These are phyloP conservation scores for Gallinago jamesoni DNA, from an alignment of 2,113 vertebrate species.

Conservation along the genomic window DNA sequence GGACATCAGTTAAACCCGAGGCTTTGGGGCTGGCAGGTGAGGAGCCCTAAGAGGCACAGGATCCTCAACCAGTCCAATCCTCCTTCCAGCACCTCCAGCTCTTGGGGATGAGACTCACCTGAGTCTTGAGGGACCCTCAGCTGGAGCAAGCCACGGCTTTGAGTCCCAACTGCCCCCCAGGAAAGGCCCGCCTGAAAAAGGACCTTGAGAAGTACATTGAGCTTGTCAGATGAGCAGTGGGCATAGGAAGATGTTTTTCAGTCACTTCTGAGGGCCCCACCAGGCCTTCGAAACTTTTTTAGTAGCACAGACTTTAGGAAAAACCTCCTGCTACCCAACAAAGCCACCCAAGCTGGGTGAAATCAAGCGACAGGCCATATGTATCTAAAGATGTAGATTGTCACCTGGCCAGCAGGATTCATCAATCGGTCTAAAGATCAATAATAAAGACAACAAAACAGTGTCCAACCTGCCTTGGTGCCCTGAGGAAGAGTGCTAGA, in stretches of 20 bases:
- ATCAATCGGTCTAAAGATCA: rapidly evolving
- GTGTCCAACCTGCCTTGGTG: neutral
- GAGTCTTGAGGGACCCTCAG: neutral
- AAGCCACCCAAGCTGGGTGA: neutral
- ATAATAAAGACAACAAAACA: neutral
- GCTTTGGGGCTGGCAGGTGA: neutral
- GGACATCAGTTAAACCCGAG: neutral
- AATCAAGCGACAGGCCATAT: neutral
- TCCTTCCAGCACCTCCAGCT: neutral
- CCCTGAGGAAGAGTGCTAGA: neutral
- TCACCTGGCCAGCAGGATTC: neutral
- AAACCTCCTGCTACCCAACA: neutral
- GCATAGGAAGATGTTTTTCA: neutral
- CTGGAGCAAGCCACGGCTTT: neutral
- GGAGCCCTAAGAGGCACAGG: neutral
- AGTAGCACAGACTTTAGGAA: neutral
- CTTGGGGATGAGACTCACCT: neutral
- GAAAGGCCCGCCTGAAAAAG: neutral
- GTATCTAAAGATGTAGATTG: too few species aligned
- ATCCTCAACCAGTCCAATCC: neutral
- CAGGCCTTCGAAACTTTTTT: neutral
- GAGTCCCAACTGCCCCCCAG: neutral
- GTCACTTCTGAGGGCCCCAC: neutral
- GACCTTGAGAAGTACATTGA: neutral
- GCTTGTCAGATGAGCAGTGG: neutral